phyloP scores from a whole-genome alignment of 2,797 vertebrate species.

The Lindbergichthys nudifrons region DNA sequence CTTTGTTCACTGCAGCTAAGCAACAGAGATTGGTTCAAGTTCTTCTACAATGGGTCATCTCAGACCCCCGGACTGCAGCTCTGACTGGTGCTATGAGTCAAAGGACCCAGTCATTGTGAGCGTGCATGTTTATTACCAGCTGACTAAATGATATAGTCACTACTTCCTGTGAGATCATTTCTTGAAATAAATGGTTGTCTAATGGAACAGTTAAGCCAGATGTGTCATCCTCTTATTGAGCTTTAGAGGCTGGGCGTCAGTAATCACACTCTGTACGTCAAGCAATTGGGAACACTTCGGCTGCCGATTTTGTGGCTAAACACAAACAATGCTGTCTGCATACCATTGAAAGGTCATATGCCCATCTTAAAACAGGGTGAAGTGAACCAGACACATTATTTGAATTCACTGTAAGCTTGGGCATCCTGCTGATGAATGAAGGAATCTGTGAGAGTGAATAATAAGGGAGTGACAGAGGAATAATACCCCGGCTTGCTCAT shows the following conservation, averaged over 20 bases:
- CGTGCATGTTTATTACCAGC: slow-evolving; percentile 34
- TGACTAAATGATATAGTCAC: slow-evolving; percentile 58
- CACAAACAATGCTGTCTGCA: slow-evolving; percentile 27
- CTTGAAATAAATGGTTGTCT: slow-evolving; percentile 22
- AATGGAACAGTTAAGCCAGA: slow-evolving; percentile 47
- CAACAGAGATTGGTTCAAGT: background rate
- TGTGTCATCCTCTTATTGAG: slow-evolving; percentile 18
- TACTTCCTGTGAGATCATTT: slow-evolving; percentile 20
- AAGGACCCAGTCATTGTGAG: slow-evolving; percentile 38
- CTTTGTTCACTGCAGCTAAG: slow-evolving; percentile 11
- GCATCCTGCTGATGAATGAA: slow-evolving; percentile 31
- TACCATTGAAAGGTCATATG: slow-evolving; percentile 48
- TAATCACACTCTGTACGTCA: slow-evolving; percentile 28
- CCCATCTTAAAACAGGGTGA: slow-evolving; percentile 19
- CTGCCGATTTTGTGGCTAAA: slow-evolving; percentile 35
- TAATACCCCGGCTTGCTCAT: slow-evolving; percentile 23
- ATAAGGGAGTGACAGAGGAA: background rate
- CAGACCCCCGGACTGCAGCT: slow-evolving; percentile 29
- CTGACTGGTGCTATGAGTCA: slow-evolving; percentile 50
- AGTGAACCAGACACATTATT: slow-evolving; percentile 1
- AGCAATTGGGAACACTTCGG: slow-evolving; percentile 11
- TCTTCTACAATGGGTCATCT: slow-evolving; percentile 18
- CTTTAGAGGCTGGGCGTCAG: slow-evolving; percentile 21
- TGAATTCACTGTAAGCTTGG: slow-evolving; percentile 9
- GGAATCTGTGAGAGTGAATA: slow-evolving; percentile 17